A percentile compares a stretch with the other conserved stretches of the same genome.
These are phyloP conservation scores for Desmophyllum pertusum DNA, from an alignment of 92 coral and sea anemone species.

Conservation along the genomic window DNA sequence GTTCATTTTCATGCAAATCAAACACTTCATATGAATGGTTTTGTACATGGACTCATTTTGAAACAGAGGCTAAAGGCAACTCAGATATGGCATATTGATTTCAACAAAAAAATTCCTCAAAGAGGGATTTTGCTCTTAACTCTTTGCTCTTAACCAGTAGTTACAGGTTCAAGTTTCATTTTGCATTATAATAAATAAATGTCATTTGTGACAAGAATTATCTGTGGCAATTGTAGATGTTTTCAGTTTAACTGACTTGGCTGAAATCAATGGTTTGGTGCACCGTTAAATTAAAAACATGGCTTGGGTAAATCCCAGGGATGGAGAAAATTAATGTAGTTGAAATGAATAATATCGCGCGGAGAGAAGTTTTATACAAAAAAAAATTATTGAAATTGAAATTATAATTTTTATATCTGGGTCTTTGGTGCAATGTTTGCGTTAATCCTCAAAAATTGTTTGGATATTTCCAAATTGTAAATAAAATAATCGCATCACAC, in stretches of 20 bases:
- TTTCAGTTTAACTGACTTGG: background rate
- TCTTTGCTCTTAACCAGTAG: background rate
- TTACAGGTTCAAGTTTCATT: background rate
- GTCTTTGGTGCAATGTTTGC: slow-evolving; percentile 27
- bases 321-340: slow-evolving; percentile 10
- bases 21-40: no score
- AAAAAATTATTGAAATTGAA: slow-evolving; percentile 40
- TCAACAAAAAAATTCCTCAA: background rate
- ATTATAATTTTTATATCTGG: slow-evolving; percentile 54
- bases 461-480: slow-evolving; percentile 32
- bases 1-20: no score
- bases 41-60: no score
- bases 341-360: slow-evolving; percentile 20
- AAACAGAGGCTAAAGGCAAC: no score
- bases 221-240: background rate
- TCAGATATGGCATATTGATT: no score
- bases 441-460: slow-evolving; percentile 13
- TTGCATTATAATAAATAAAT: background rate
- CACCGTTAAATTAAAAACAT: background rate
- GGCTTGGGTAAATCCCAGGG: slow-evolving; percentile 5
- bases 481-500: slow-evolving; percentile 19
- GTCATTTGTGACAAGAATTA: background rate
- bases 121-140: background rate
- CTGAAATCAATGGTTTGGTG: slow-evolving; percentile 2
- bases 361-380: slow-evolving; percentile 51